Evolutionary conservation across 2,888 invertebrate species (phyloP), one percentile per base, ranked within the genome.

Genomic region (Nomada flava): DNA sequence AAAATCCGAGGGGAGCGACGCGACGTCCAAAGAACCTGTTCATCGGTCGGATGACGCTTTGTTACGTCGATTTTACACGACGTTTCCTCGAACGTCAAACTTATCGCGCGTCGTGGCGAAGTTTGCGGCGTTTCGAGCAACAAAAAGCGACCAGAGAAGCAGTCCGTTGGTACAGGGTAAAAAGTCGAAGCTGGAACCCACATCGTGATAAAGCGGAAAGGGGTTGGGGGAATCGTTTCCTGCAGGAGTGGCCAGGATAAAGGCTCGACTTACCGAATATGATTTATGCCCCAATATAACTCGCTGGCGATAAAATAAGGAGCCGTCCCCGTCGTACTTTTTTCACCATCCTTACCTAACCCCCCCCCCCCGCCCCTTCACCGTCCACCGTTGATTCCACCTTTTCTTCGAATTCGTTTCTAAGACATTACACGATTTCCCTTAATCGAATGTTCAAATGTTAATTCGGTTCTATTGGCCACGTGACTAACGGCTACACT

Each of bases 221-320:
- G 62, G 74, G 79, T 84, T 86, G 76, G 86, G 84, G 78, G 74
- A 79, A 75, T 81, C 79, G 83, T 67, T 88, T 88, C 84, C 83
- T 80, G 77, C 82, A 79, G 81, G 79, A 88, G 85, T 85, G 86
- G 76, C 62, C 79, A 83, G 88, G 85, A 87, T 88, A 90, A 89
- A 82, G 85, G 85, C 69, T 60, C 85, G 88, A 91, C 90, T 91
- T 90, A 91, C 90, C 89, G 87, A 92, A 91, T 90, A 91, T 92
- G 92, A 92, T 92, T 91, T 91, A 92, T 89, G 83, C 76, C 80
- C 87, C 90, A 89, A 90, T 92, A 91, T 91, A 92, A 90, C 91
- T 89, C 89, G 87, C 75, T 84, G 86, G 80, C 87, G 89, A 91
- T 92, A 89, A 91, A 91, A 90, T 91, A 90, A 91, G 88, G 86